phyloP scores from a whole-genome alignment of 2,113 vertebrate genomes.

The Erpornis zantholeuca region DNA sequence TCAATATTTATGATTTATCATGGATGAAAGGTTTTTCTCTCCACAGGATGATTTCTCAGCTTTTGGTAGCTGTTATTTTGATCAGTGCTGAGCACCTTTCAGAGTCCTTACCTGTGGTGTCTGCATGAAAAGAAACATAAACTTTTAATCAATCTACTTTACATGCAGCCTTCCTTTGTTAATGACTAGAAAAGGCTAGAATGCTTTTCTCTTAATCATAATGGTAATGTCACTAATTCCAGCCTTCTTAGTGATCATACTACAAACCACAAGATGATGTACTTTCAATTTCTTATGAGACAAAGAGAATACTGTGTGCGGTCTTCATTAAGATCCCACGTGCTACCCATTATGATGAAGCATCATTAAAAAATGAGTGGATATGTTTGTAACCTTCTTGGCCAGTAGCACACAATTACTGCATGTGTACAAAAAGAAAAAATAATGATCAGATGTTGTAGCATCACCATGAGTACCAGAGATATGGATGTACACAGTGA shows the following conservation, averaged over 20 bases:
- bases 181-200: neutral
- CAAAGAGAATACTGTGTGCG: neutral
- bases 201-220: neutral
- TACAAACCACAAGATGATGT: neutral
- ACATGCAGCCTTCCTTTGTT: neutral
- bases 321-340: neutral
- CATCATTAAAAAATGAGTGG: neutral
- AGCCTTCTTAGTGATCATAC: neutral
- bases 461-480: neutral
- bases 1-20: neutral
- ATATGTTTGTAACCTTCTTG: neutral
- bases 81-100: neutral
- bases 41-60: neutral
- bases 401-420: neutral
- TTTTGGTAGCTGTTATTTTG: neutral
- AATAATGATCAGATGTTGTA: neutral
- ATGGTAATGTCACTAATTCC: neutral
- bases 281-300: neutral
- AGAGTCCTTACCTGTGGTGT: neutral
- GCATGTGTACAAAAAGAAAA: neutral
- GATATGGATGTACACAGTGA: neutral
- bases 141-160: neutral
- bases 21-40: neutral
- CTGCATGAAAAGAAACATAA: neutral
- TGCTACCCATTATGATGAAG: neutral